These are phyloP conservation scores for Heliornis fulica DNA, from an alignment of 2,113 vertebrate genomes.

Conservation along the genomic window DNA sequence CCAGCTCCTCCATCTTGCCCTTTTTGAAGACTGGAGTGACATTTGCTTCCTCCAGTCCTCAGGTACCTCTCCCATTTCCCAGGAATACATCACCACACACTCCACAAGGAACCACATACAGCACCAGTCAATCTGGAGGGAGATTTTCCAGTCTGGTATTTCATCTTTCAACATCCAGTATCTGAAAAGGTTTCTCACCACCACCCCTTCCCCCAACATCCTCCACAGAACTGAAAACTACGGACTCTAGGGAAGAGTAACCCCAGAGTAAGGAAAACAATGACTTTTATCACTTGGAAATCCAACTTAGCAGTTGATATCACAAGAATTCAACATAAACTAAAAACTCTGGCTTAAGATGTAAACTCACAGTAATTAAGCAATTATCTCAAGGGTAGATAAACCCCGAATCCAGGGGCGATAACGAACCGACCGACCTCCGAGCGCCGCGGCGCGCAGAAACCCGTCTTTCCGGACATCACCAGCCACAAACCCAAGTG, in stretches of 20 bases:
- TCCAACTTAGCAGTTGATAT: too few species aligned
- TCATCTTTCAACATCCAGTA: neutral
- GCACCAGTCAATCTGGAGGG: neutral
- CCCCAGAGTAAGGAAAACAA: neutral
- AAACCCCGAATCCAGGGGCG: neutral
- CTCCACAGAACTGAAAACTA: neutral
- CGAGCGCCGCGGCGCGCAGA: too few species aligned
- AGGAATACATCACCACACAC: too few species aligned
- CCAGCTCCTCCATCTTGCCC: too few species aligned
- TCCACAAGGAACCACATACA: neutral
- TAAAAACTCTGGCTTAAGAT: neutral
- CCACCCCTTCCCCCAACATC: neutral
- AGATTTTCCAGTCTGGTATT: neutral
- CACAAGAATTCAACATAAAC: neutral
- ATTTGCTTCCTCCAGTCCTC: too few species aligned
- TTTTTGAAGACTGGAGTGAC: too few species aligned
- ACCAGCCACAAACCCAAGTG: neutral
- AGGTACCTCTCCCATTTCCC: too few species aligned
- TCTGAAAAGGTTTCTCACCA: neutral
- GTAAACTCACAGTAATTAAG: neutral
- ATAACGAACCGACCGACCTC: neutral
- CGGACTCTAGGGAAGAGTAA: neutral
- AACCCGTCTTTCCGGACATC: neutral
- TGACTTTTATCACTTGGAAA: neutral
- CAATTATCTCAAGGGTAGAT: accelerated